Evolutionary conservation across 2,888 invertebrate species (phyloP), one percentile per base, ranked within the genome.

Genomic region (Orthosia incerta): DNA sequence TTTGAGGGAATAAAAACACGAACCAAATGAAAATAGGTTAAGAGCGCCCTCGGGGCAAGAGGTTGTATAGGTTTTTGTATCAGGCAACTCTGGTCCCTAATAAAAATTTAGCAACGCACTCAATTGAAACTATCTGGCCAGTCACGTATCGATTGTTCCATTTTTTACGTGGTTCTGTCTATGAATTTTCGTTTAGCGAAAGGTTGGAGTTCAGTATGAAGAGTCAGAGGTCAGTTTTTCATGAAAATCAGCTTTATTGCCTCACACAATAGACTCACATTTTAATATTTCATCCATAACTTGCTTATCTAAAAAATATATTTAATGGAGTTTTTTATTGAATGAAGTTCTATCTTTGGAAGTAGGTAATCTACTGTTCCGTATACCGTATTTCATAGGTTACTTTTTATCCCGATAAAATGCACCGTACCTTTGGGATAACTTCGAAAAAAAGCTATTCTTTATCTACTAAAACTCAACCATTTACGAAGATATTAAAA

Each of bases 1-100:
- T 86, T 82, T 84, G 80, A 86, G 84, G 88, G 90, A 92, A 93
- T 93, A 93, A 93, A 94, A 93, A 92, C 90, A 92, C 89, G 87
- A 88, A 89, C 89, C 87, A 93, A 93, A 92, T 90, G 93, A 92
- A 94, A 94, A 94, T 94, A 92, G 94, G 94, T 93, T 94, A 94
- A 94, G 91, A 90, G 92, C 86, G 84, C 94, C 92, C 92, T 81
- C 74, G 93, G 91, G 88, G 79, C 83, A 83, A 84, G 87, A 91
- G 87, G 87, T 83, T 85, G 87, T 88, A 91, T 88, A 86, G 90
- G 89, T 91, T 92, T 93, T 91, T 91, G 91, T 91, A 92, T 91
- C 91, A 89, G 85, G 75, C 78, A 83, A 86, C 88, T 86, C 87
- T 87, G 85, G 81, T 85, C 87, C 86, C 86, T 89, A 88, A 89